phyloP scores from a whole-genome alignment of 2,797 vertebrate genomes.

The Notolepis coatsorum region DNA sequence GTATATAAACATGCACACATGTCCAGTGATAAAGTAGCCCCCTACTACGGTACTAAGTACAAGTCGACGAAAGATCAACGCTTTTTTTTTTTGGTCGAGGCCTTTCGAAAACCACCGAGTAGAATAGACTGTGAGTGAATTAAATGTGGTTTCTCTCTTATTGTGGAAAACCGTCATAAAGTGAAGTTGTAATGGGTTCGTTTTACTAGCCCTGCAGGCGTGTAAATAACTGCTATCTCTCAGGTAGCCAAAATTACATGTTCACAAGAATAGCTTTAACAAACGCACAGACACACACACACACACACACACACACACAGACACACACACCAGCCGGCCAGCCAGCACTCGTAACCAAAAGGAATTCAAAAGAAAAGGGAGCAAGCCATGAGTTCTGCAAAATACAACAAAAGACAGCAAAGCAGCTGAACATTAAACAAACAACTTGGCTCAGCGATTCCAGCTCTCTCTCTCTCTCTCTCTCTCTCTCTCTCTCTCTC shows the following conservation, averaged over 20 bases:
- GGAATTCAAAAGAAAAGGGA: neutral
- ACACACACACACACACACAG: neutral
- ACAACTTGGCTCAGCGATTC: no score
- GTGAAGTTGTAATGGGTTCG: constrained; percentile 40
- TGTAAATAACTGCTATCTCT: constrained; percentile 38
- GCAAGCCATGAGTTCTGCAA: neutral
- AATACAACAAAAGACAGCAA: neutral
- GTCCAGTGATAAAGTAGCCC: no score
- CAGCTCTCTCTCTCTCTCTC: no score
- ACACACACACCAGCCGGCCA: neutral
- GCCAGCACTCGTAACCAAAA: neutral
- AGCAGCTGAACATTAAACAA: no score
- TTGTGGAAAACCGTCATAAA: constrained; percentile 65
- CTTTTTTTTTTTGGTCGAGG: constrained; percentile 2
- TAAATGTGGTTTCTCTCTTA: constrained; percentile 14
- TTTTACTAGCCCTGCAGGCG: constrained; percentile 49
- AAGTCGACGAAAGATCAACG: constrained; percentile 4
- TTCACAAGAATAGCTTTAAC: neutral
- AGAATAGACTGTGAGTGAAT: constrained; percentile 32
- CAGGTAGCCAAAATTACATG: constrained; percentile 40
- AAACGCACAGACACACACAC: neutral
- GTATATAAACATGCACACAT: constrained; percentile 2
- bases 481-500: no score
- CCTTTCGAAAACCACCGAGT: constrained; percentile 8
- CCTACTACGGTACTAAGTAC: neutral